These are phyloP conservation scores for Gopherus flavomarginatus DNA, from an alignment of 2,113 vertebrate genomes.

Conservation along the genomic window DNA sequence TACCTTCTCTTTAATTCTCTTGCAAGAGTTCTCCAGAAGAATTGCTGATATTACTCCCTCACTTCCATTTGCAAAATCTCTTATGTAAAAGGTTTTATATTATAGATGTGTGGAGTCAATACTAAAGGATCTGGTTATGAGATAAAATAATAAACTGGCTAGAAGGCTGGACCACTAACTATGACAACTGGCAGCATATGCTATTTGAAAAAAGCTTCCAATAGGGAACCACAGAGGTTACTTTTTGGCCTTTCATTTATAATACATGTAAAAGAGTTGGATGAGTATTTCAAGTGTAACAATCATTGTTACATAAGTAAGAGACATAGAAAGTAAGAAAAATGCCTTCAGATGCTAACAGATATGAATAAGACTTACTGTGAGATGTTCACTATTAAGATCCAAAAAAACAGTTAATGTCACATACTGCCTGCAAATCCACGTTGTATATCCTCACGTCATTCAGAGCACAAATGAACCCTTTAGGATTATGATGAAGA, in stretches of 20 bases:
- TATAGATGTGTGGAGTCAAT: slow-evolving; percentile 10
- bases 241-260: slow-evolving; percentile 31
- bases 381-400: background rate
- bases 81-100: slow-evolving; percentile 51
- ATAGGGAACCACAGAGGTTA: slow-evolving; percentile 19
- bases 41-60: slow-evolving; percentile 51
- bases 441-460: background rate
- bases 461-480: background rate
- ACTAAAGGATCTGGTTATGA: slow-evolving; percentile 16
- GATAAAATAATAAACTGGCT: slow-evolving; percentile 30
- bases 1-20: slow-evolving; percentile 4
- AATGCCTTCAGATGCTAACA: background rate
- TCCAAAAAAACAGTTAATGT: background rate
- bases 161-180: slow-evolving; percentile 8
- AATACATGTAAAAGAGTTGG: background rate
- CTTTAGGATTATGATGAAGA: background rate
- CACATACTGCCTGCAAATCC: background rate
- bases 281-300: background rate
- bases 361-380: background rate
- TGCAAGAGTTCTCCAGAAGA: background rate
- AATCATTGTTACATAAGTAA: background rate
- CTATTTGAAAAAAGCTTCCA: background rate
- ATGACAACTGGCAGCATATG: background rate
- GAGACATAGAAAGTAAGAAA: background rate
- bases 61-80: slow-evolving; percentile 28